Base-by-base conservation (phyloP, 2,113 vertebrate genomes). In the Procavia capensis region DNA sequence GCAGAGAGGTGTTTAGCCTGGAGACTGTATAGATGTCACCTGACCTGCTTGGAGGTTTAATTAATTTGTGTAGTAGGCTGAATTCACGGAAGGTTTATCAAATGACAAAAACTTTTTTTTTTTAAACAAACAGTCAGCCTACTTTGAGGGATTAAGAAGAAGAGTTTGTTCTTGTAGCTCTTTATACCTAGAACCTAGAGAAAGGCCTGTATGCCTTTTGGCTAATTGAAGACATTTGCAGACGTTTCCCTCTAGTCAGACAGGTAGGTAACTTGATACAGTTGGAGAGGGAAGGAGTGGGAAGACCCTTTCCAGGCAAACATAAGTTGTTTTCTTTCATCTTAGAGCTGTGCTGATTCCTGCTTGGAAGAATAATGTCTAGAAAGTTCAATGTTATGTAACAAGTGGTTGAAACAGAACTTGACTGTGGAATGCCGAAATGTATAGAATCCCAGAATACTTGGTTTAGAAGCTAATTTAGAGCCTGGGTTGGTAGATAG, bases 141-240 rank as follows among this genome's bases (percentile, higher is more conserved):
- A 16, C 78, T 34, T 78, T 90, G 19, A 3, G 59, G 34, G 70
- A 17, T 39, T 41, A 36, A 79, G 90, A 93, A 70, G 75, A 88
- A 90, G 74, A 36, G 13, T 76, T 87, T 89, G 61, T 74, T 89
- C 2, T 72, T 89, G 0, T 85, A 27, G 79, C 20, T 81, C 3
- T 29, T 29, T 76, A 22, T 79, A 84, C 24, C 36, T 3, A 57
- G 43, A 83, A 95, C 74, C 36, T 59, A 85, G 76, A 89, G 47
- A 90, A 80, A 93, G 39, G 29, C 25, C 25, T 61, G 47, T 95
- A 34, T 87, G 20, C 39, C 14, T 89, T 95, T 96, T 90, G 82
- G 19, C 47, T 88, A 19, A 64, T 66, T 85, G 36, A 70, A 85
- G 39, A 59, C 63, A 29, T 94, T 96, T 80, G 75, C 36, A 88